A percentile compares a stretch with the other conserved stretches of the same genome.
These are phyloP conservation scores for Platysteira castanea DNA, from an alignment of 2,113 vertebrate species.

Conservation along the genomic window DNA sequence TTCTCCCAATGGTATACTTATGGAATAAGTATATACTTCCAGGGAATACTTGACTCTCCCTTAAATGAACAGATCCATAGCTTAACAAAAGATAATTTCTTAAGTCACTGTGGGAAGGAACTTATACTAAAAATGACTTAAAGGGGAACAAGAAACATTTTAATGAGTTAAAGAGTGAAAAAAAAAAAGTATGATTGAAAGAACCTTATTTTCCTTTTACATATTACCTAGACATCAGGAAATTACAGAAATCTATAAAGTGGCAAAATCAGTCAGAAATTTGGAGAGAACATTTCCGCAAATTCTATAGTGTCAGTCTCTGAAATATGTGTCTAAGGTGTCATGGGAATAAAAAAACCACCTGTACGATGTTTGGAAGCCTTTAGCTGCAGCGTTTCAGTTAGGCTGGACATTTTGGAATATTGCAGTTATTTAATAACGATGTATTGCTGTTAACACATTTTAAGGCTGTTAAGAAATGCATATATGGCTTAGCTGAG, in stretches of 20 bases:
- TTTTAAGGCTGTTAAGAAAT: neutral
- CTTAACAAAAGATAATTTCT: neutral
- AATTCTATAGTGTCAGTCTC: neutral
- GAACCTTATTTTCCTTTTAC: neutral
- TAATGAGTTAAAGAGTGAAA: neutral
- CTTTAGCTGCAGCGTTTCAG: neutral
- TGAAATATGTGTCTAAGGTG: neutral
- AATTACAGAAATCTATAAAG: neutral
- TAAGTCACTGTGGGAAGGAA: neutral
- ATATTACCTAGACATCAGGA: neutral
- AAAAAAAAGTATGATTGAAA: neutral
- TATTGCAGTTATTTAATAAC: neutral
- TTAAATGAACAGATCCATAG: neutral
- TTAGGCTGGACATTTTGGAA: neutral
- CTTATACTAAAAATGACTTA: neutral
- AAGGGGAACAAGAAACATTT: neutral
- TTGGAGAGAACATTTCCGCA: neutral
- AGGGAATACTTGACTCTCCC: neutral
- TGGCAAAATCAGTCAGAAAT: neutral
- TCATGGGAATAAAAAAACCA: neutral
- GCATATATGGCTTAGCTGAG: neutral
- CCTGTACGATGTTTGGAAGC: neutral
- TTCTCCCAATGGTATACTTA: neutral
- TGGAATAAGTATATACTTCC: neutral
- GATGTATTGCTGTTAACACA: neutral